Evolutionary conservation across 2,888 invertebrate genomes (phyloP), one percentile per base, ranked within the genome.

Genomic region (Silvanus unidentatus): DNA sequence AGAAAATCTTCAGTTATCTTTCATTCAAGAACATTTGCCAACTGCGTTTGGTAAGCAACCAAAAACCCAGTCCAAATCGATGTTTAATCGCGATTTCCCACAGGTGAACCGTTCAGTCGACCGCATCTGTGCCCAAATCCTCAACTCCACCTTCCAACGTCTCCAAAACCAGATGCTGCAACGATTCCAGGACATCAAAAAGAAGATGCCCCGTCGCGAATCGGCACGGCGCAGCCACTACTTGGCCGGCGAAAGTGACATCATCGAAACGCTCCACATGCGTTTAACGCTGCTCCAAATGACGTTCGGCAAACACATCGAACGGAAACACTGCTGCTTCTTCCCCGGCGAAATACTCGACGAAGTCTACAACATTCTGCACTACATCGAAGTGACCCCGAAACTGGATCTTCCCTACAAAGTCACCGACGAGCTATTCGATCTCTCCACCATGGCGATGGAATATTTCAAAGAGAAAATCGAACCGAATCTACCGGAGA

Each of bases 391-490:
- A 75, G 57, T 60, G 10, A 89, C 88, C 54, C 83, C 86, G 16
- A 88, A 87, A 68, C 73, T 91, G 59, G 86, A 86, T 52, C 79
- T 91, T 63, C 91, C 94, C 37, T 94, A 90, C 72, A 91, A 92
- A 73, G 90, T 95, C 48, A 91, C 93, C 6, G 94, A 94, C 74
- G 94, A 95, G 71, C 75, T 95, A 45, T 91, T 93, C 73, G 95
- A 95, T 75, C 78, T 95, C 52, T 93, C 93, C 30, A 92, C 93
- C 30, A 95, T 95, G 95, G 95, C 95, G 28, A 94, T 95, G 94
- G 95, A 95, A 73, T 94, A 94, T 72, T 95, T 95, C 72, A 93
- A 93, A 70, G 94, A 95, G 70, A 85, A 88, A 62, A 90, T 95
- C 67, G 93, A 93, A 70, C 90, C 93, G 5, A 84, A 84, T 55